Percentiles rank a stretch among this genome's conserved stretches.
Conservation (phyloP, 2,113 vertebrate species). For the Apteryx mantelli region DNA sequence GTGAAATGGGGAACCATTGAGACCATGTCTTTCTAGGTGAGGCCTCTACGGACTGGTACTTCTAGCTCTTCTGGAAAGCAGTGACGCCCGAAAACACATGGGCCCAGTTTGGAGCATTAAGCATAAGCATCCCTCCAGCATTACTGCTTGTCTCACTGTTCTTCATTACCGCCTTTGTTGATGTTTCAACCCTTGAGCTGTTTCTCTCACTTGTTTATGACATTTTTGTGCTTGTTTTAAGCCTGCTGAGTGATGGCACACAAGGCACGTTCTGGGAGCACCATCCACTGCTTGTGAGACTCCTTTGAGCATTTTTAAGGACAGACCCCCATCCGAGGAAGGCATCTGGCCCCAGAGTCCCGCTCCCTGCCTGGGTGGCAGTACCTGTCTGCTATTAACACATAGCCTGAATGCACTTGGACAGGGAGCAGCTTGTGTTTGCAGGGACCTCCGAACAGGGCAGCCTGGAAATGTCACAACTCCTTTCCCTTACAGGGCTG, state of each 20-base stretch:
- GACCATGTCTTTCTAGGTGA: not conserved
- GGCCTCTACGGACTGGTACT: not conserved
- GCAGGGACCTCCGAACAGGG: not conserved
- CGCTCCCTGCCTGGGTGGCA: not conserved
- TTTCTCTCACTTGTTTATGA: not conserved
- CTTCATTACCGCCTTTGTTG: not conserved
- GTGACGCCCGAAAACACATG: not conserved
- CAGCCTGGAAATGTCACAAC: conserved; percentile 38
- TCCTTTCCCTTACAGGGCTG: not conserved
- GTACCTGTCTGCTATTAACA: not conserved
- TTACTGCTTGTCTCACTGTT: not conserved
- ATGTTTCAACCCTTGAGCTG: not conserved
- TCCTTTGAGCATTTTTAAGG: not conserved
- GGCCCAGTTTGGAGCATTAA: not conserved
- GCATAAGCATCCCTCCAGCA: not conserved
- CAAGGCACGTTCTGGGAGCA: not conserved
- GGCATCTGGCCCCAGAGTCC: not conserved
- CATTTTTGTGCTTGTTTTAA: not conserved
- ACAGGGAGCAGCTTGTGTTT: conserved; percentile 12
- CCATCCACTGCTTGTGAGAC: not conserved
- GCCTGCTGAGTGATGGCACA: not conserved
- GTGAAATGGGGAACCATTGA: not conserved
- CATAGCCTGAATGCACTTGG: not conserved
- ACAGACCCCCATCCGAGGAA: not conserved
- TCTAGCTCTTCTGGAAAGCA: not conserved